Evolutionary conservation across 1,140 invertebrate species (phyloP), one percentile per base, ranked within the genome.

Genomic region (Muscidifurax raptorellus): DNA sequence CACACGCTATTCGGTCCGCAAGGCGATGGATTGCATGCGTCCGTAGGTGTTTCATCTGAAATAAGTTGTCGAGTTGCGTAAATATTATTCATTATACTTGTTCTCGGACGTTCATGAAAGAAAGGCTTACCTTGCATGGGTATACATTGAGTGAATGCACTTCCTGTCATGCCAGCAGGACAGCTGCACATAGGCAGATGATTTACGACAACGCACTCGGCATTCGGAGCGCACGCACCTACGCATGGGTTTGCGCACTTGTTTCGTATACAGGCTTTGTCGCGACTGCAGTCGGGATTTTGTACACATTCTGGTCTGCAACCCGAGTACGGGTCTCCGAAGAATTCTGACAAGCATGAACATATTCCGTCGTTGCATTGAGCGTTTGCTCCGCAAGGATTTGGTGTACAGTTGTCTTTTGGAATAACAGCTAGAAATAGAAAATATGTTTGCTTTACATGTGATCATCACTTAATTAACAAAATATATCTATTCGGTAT

Each of bases 121-220:
- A 1, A 69, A 69, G 36, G 18, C 66, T 0, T 25, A 85, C 79
- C 79, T 81, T 47, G 40, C 3, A 69, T 81, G 0, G 74, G 15
- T 77, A 93, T 79, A 89, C 96, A 96, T 85, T 93, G 94, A 76
- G 94, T 92, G 88, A 96, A 95, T 18, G 96, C 95, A 92, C 97
- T 95, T 86, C 96, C 97, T 84, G 95, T 95, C 86, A 94, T 96
- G 69, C 96, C 95, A 22, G 93, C 88, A 32, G 95, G 93, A 90
- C 96, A 97, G 76, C 94, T 94, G 89, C 96, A 97, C 69, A 95
- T 95, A 40, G 97, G 96, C 5, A 95, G 94, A 91, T 97, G 96
- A 89, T 96, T 96, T 4, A 95, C 93, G 1, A 97, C 96, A 88
- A 94, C 93, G 89, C 96, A 97, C 80, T 96, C 92, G 2, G 96